These are phyloP conservation scores for Volucella bombylans DNA, from an alignment of 2,888 invertebrate species.

Conservation along the genomic window DNA sequence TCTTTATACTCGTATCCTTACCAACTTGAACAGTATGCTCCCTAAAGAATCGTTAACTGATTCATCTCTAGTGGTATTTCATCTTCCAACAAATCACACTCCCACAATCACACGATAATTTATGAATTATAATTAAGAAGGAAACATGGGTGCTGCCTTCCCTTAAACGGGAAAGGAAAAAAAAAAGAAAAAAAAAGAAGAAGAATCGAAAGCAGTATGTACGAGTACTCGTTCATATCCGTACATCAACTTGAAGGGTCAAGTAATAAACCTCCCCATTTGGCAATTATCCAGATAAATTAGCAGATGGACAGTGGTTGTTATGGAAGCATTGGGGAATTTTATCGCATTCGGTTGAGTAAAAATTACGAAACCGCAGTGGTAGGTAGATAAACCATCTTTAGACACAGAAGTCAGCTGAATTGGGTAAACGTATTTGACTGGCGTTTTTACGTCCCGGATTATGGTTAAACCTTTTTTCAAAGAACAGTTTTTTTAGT, in stretches of 20 bases:
- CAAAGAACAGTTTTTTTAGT: conserved; percentile 29
- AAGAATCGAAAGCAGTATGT: background rate
- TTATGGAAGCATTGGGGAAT: conserved; percentile 23
- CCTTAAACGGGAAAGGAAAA: conserved; percentile 36
- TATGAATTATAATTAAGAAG: conserved; percentile 81
- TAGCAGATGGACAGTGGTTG: conserved; percentile 78
- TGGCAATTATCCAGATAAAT: conserved; percentile 82
- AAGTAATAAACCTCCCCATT: conserved; percentile 82
- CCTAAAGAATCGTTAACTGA: conserved; percentile 35
- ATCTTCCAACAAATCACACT: conserved; percentile 20
- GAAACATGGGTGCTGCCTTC: conserved; percentile 74
- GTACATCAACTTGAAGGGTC: conserved; percentile 47
- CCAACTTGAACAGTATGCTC: background rate
- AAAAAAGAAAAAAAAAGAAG: conserved; percentile 44
- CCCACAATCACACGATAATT: conserved; percentile 77
- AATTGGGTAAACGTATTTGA: background rate
- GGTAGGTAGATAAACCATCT: conserved; percentile 39
- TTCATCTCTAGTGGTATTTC: conserved; percentile 30
- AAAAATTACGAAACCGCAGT: conserved; percentile 5
- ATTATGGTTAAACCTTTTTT: conserved; percentile 54
- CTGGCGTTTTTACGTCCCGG: conserved; percentile 29
- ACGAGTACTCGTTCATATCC: conserved; percentile 20
- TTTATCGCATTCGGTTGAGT: conserved; percentile 20
- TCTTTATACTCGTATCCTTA: too few relatives aligned
- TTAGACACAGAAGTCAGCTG: conserved; percentile 24